These are phyloP conservation scores for Camponotus pennsylvanicus DNA, from an alignment of 1,140 invertebrate genomes.

Conservation along the genomic window DNA sequence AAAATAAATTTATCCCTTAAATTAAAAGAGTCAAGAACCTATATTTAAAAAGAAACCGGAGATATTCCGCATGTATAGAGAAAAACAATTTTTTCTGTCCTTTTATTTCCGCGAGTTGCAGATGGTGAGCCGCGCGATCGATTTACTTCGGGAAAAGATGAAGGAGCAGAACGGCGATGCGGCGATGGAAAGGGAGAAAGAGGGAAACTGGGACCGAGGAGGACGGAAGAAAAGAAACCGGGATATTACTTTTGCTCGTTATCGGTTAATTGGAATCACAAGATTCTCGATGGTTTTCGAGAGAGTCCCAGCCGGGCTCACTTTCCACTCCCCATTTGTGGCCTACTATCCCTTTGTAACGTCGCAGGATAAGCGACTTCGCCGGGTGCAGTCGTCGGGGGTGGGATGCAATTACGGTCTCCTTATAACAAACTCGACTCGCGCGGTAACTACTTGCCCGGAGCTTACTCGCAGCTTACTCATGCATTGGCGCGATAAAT, in stretches of 20 bases:
- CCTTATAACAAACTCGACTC: slow-evolving; percentile 66
- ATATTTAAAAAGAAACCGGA: slow-evolving; percentile 3
- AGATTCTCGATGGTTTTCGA: slow-evolving; percentile 74
- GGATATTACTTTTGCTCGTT: slow-evolving; percentile 77
- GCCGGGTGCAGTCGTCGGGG: slow-evolving; percentile 47
- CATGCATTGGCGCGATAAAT: slow-evolving; percentile 67
- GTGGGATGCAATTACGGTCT: slow-evolving; percentile 70
- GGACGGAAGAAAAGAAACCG: slow-evolving; percentile 45
- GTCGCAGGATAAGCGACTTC: slow-evolving; percentile 64
- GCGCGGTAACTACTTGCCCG: slow-evolving; percentile 48
- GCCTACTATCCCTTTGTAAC: slow-evolving; percentile 56
- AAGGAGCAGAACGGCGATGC: neutral
- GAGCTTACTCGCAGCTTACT: slow-evolving; percentile 63
- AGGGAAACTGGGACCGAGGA: neutral
- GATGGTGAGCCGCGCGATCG: slow-evolving; percentile 55
- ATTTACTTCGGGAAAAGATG: slow-evolving; percentile 48
- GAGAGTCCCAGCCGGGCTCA: neutral
- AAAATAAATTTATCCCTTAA: neutral
- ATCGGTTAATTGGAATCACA: slow-evolving; percentile 77
- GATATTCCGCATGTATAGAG: neutral
- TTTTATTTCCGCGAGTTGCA: slow-evolving; percentile 44
- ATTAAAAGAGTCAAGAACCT: slow-evolving; percentile 8
- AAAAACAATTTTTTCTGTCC: neutral
- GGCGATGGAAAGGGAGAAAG: neutral
- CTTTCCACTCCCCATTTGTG: neutral